Evolutionary conservation across 1,140 invertebrate genomes (phyloP).

Genomic region (Achatina immaculata): DNA sequence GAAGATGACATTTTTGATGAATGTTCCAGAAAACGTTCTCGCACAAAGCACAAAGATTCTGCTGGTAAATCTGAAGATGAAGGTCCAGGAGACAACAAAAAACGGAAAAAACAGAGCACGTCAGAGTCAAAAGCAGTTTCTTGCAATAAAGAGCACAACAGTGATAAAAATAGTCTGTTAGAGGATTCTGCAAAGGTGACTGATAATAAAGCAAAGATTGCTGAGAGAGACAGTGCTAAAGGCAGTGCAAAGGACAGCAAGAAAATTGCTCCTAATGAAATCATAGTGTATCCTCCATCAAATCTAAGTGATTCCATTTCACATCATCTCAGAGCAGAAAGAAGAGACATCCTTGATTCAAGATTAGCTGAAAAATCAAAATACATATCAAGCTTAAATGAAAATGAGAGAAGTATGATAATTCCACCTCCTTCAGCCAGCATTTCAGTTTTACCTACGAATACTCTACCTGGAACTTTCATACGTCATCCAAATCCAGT

Average conservation of each 20-base stretch:
- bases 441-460: background rate
- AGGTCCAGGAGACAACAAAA: background rate
- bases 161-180: background rate
- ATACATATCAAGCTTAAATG: background rate
- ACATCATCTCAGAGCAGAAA: background rate
- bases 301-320: background rate
- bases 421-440: background rate
- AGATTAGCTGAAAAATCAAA: background rate
- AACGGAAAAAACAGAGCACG: background rate
- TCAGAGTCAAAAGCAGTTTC: background rate
- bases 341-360: background rate
- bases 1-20: slow-evolving; percentile 30
- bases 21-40: slow-evolving; percentile 13
- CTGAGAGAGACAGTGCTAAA: background rate
- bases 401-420: background rate
- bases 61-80: slow-evolving; percentile 1
- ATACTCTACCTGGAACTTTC: background rate
- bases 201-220: background rate
- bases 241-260: background rate
- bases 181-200: background rate
- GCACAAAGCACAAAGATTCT: slow-evolving; percentile 17
- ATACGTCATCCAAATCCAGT: background rate
- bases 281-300: background rate
- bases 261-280: background rate
- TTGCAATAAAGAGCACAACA: background rate